Conservation (phyloP, 2,888 invertebrate genomes). For the Sesia bembeciformis region DNA sequence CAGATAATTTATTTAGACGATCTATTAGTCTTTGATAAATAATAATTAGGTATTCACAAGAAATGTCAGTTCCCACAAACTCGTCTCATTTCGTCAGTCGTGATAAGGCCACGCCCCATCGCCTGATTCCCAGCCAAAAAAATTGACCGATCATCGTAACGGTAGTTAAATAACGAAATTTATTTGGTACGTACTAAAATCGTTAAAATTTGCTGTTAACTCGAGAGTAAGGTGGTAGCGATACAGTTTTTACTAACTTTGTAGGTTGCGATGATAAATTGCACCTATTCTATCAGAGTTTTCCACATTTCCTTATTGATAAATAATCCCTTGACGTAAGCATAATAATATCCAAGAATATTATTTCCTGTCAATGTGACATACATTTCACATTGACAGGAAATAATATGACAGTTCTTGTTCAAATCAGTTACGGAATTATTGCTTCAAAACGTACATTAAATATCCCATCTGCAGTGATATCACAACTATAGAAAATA, state of each 20-base stretch:
- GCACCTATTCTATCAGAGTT: background rate
- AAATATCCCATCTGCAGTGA: background rate
- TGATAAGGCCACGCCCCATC: constrained; percentile 16
- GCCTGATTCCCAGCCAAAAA: constrained; percentile 11
- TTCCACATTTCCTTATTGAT: background rate
- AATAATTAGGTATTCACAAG: too few relatives aligned
- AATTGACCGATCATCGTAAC: constrained; percentile 18
- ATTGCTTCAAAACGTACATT: background rate
- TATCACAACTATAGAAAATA: background rate
- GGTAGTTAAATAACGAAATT: constrained; percentile 7
- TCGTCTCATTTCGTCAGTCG: constrained; percentile 11
- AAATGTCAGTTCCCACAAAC: too few relatives aligned
- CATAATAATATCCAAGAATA: background rate
- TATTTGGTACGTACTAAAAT: background rate
- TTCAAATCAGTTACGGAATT: background rate
- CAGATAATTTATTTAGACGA: too few relatives aligned
- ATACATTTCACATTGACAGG: too few relatives aligned
- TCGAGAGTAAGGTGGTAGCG: background rate
- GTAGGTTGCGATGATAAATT: background rate
- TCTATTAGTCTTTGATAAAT: too few relatives aligned
- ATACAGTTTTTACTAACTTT: background rate
- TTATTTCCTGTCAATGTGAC: background rate
- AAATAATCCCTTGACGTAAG: background rate
- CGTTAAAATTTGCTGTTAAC: background rate
- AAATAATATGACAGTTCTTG: too few relatives aligned